A percentile compares a stretch with the other conserved stretches of the same genome.
phyloP scores from a whole-genome alignment of 2,888 invertebrate species.

The Patella pellucida region DNA sequence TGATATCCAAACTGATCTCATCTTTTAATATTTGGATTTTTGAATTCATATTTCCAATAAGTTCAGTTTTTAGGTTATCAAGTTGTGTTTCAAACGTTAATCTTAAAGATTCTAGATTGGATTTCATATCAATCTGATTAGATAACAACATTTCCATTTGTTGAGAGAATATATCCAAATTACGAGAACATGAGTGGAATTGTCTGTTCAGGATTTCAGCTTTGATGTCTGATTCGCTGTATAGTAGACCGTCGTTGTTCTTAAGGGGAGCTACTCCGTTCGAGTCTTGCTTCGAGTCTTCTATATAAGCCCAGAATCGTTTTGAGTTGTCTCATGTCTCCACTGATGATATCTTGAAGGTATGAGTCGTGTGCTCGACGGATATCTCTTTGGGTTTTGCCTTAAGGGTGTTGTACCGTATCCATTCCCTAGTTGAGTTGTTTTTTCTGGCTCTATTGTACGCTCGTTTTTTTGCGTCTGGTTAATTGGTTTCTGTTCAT shows the following conservation, averaged over 20 bases:
- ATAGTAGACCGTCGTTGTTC: conserved; percentile 34
- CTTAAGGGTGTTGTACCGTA: conserved; percentile 18
- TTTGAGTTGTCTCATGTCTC: conserved; percentile 18
- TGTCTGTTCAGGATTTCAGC: conserved; percentile 37
- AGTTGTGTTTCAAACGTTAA: too few species aligned
- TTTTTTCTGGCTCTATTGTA: conserved; percentile 9
- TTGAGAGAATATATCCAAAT: too few species aligned
- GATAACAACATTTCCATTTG: too few species aligned
- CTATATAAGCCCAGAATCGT: conserved; percentile 33
- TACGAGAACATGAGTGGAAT: too few species aligned
- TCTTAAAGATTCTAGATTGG: too few species aligned
- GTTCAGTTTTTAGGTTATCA: too few species aligned
- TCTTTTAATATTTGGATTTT: too few species aligned
- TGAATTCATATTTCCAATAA: too few species aligned
- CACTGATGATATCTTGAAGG: conserved; percentile 22
- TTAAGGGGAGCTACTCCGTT: conserved; percentile 31
- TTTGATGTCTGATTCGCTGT: conserved; percentile 28
- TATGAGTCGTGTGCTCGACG: conserved; percentile 22
- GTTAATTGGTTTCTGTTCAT: conserved; percentile 13
- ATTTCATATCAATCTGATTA: too few species aligned
- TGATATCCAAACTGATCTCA: too few species aligned
- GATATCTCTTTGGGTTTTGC: conserved; percentile 14
- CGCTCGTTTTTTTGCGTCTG: conserved; percentile 15
- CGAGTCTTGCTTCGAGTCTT: conserved; percentile 32
- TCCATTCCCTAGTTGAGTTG: conserved; percentile 6